These are phyloP conservation scores for Melanostoma scalare DNA, from an alignment of 2,888 invertebrate genomes.

Conservation along the genomic window DNA sequence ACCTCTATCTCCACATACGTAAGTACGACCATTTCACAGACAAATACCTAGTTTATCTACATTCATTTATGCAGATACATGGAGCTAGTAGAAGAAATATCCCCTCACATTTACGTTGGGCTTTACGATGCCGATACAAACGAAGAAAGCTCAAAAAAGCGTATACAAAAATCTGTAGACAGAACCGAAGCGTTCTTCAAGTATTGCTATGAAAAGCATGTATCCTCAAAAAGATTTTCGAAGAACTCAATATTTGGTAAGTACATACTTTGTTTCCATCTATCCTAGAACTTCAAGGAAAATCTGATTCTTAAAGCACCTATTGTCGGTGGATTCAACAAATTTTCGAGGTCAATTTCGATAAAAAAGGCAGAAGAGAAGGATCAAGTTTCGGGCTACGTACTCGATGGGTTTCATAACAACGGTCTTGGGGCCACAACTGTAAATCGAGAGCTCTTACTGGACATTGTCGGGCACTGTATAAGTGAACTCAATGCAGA, in stretches of 20 bases:
- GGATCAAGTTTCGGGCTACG: constrained; percentile 86
- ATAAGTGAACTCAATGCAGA: constrained; percentile 80
- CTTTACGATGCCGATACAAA: constrained; percentile 87
- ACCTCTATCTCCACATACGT: constrained; percentile 85
- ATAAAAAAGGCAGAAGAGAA: constrained; percentile 83
- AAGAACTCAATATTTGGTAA: constrained; percentile 83
- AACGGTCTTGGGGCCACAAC: constrained; percentile 85
- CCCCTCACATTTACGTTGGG: constrained; percentile 91
- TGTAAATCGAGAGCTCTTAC: constrained; percentile 83
- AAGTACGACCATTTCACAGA: constrained; percentile 55
- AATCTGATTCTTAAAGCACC: constrained; percentile 75
- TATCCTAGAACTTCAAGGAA: not conserved
- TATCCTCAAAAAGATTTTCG: constrained; percentile 83
- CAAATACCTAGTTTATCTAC: not conserved
- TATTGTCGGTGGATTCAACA: constrained; percentile 87
- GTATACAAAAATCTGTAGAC: constrained; percentile 87
- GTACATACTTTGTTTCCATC: constrained; percentile 27
- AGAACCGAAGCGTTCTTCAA: constrained; percentile 87
- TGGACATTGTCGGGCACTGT: constrained; percentile 85
- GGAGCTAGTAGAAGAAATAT: constrained; percentile 88
- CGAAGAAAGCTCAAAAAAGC: constrained; percentile 86
- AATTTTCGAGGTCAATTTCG: constrained; percentile 85
- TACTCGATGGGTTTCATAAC: constrained; percentile 91
- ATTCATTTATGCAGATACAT: constrained; percentile 85
- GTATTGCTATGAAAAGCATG: constrained; percentile 86